phyloP scores from a whole-genome alignment of 1,140 invertebrate species.

The Trichonephila clavipes region DNA sequence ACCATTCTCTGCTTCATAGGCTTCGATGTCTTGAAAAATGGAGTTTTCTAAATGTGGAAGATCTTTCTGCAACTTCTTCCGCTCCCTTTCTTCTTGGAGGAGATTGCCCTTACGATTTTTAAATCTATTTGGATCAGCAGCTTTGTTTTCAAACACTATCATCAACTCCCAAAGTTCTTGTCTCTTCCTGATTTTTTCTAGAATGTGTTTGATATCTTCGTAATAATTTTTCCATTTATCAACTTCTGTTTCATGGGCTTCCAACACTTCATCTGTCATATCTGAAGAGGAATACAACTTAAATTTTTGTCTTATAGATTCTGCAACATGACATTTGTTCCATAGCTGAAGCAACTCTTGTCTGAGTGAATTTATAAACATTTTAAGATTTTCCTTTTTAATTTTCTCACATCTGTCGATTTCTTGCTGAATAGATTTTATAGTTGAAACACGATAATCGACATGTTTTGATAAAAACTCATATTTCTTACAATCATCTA shows the following conservation, averaged over 20 bases:
- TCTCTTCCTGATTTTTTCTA: conserved; percentile 83
- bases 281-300: conserved; percentile 83
- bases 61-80: conserved; percentile 87
- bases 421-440: conserved; percentile 84
- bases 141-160: conserved; percentile 86
- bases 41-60: conserved; percentile 82
- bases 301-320: conserved; percentile 85
- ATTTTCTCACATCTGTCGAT: conserved; percentile 85
- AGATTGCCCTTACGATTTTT: conserved; percentile 92
- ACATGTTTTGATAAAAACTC: conserved; percentile 82
- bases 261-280: conserved; percentile 88
- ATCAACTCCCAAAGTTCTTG: conserved; percentile 86
- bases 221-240: conserved; percentile 86
- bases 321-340: conserved; percentile 86
- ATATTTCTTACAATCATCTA: conserved; percentile 82
- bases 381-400: conserved; percentile 85
- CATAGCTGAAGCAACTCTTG: conserved; percentile 86
- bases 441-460: conserved; percentile 82
- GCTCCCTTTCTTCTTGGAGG: conserved; percentile 90
- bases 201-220: conserved; percentile 85
- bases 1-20: conserved; percentile 80
- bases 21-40: conserved; percentile 79
- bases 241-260: conserved; percentile 88
- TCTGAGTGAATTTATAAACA: conserved; percentile 87
- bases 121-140: conserved; percentile 88